Evolutionary conservation across 2,888 invertebrate genomes (phyloP), one percentile per base, ranked within the genome.

Genomic region (Spisula solida): DNA sequence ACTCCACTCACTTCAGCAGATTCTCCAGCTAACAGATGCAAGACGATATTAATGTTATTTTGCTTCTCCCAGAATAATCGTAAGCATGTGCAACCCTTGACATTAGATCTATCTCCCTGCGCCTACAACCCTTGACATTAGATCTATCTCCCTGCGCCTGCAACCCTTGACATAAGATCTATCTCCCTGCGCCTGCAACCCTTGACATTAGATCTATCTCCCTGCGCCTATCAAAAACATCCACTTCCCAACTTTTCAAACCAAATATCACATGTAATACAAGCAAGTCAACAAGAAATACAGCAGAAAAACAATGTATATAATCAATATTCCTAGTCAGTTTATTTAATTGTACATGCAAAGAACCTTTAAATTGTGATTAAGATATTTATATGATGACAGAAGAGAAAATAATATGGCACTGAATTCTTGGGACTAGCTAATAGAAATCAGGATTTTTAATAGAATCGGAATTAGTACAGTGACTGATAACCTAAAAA

Each of bases 41-140:
- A 1, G 8, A 14, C 18, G 34, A 34, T 75, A 41, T 75, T 75
- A 75, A 75, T 75, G 75, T 75, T 41, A 75, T 31, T 75, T 75
- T 47, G 51, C 41, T 83, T 83, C 83, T 75, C 75, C 18, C 8
- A 70, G 29, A 18, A 75, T 83, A 83, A 70, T 48, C 31, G 83
- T 75, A 75, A 83, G 75, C 75, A 83, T 70, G 29, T 83, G 75
- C 70, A 83, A 83, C 48, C 75, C 60, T 31, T 75, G 48, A 83
- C 75, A 70, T 31, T 75, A 10, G 60, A 75, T 31, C n/a, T 34
- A 75, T 75, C 75, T 75, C 29, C 16, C 29, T 31, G 18, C 5
- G 34, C 34, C 31, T n/a, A n/a, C n/a, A n/a, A n/a, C n/a, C n/a
- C n/a, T n/a, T n/a, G n/a, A n/a, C n/a, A n/a, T n/a, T n/a, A n/a